Evolutionary conservation across 2,113 vertebrate genomes (phyloP).

Genomic region (Ictalurus furcatus): DNA sequence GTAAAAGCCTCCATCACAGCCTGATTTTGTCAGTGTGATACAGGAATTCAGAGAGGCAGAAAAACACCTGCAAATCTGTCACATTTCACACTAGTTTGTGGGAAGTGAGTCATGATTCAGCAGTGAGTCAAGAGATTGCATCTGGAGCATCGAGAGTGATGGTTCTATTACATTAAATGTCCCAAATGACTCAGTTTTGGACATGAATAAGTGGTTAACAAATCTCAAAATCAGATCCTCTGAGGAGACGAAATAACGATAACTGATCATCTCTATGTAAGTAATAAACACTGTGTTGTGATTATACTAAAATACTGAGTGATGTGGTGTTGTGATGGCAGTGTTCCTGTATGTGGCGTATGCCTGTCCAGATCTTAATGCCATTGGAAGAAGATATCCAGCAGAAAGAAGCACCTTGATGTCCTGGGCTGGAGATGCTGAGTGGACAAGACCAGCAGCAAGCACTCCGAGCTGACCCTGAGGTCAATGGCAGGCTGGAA

Average conservation of each 20-base stretch:
- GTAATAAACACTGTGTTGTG: neutral
- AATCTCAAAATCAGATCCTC: neutral
- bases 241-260: neutral
- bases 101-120: neutral
- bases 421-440: neutral
- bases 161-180: neutral
- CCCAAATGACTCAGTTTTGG: neutral
- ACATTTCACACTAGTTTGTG: neutral
- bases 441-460: neutral
- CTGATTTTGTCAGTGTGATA: constrained; percentile 11
- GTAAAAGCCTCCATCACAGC: constrained; percentile 26
- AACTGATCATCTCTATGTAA: neutral
- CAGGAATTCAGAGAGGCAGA: constrained; percentile 6
- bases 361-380: neutral
- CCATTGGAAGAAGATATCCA: neutral
- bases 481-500: neutral
- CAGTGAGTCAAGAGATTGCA: neutral
- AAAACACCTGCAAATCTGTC: constrained; percentile 1
- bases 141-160: neutral
- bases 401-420: neutral
- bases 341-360: neutral
- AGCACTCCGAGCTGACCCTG: neutral
- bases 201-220: neutral
- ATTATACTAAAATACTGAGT: neutral
- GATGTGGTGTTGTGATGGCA: neutral